A percentile compares a stretch with the other conserved stretches of the same genome.
Evolutionary conservation across 2,113 vertebrate genomes (phyloP).

Genomic region (Zosterops lateralis): DNA sequence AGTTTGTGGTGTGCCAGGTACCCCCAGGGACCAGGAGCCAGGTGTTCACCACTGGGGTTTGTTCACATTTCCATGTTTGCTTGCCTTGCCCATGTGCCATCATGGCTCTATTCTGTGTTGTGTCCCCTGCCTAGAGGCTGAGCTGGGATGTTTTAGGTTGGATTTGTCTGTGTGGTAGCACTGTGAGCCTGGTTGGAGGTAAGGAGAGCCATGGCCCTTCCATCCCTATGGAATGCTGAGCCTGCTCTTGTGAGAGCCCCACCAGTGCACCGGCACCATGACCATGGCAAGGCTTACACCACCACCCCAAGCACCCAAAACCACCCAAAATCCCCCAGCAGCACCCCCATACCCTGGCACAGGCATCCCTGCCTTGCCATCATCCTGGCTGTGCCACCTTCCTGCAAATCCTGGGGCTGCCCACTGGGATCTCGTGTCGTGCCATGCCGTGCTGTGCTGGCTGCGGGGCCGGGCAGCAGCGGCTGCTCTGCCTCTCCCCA

Average conservation of each 20-base stretch:
- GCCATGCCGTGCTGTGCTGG: not conserved
- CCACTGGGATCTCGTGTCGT: not conserved
- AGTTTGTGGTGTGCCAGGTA: not conserved
- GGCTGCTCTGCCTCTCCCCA: not conserved
- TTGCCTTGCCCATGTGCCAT: rapidly evolving
- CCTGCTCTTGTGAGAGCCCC: not conserved
- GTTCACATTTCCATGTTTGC: rapidly evolving
- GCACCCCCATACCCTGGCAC: rapidly evolving
- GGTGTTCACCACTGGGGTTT: rapidly evolving
- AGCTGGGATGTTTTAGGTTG: not conserved
- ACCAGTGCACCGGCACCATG: rapidly evolving
- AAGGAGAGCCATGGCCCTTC: not conserved
- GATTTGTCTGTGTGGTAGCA: not conserved
- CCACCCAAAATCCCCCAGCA: not conserved
- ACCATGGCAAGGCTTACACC: rapidly evolving
- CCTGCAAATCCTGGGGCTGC: not conserved
- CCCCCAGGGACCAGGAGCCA: rapidly evolving
- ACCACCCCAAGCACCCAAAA: not conserved
- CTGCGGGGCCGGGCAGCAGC: not conserved
- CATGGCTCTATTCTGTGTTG: rapidly evolving
- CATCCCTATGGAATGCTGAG: not conserved
- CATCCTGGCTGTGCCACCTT: not conserved
- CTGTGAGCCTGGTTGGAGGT: rapidly evolving
- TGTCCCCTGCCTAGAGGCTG: rapidly evolving
- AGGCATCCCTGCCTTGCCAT: not conserved